Evolutionary conservation across 2,113 vertebrate genomes (phyloP), one percentile per base, ranked within the genome.

Genomic region (Collichthys lucidus): DNA sequence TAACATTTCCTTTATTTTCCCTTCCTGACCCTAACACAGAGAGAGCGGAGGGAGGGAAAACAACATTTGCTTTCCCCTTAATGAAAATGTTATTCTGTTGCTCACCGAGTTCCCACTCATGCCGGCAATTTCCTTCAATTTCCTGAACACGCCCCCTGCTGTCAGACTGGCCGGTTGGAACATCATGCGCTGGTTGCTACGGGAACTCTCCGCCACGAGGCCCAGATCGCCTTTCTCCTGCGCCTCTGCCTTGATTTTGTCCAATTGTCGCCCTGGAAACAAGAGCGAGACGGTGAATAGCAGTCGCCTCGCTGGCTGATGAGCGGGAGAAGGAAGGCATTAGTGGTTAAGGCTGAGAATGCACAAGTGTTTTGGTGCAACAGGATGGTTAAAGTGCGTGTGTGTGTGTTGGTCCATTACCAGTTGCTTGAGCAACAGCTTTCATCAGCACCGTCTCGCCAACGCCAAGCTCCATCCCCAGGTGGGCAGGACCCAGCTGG

Each of bases 141-240:
- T 97, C 93, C 77, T 62, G 69, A 97, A 96, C 80, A 98, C 96
- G 3, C 95, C 95, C 1, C 85, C n/a, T 12, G 92, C 95, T 0
- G 94, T 96, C 79, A 98, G 96, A 4, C 91, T 95, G 1, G 96
- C 95, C 0, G 97, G 97, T 0, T 94, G 93, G 87, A 97, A 95
- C 97, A 98, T 95, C 68, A 93, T 97, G 59, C 96, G 94, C 88
- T 98, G 97, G 76, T 96, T 98, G 91, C 96, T 96, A 67, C 97
- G 96, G 87, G 96, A 97, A 77, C 91, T 96, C 93, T 98, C 97
- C 0, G 96, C 97, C 86, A 98, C 97, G 29, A 98, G 92, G 67
- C 97, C 97, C 78, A 98, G 60, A 11, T 98, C 97, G 0, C 97
- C 97, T 56, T 94, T 96, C 92, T 98, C 97, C 17, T 96, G 95